These are phyloP conservation scores for Orientallactaga bullata DNA, from an alignment of 2,113 vertebrate species.

Conservation along the genomic window DNA sequence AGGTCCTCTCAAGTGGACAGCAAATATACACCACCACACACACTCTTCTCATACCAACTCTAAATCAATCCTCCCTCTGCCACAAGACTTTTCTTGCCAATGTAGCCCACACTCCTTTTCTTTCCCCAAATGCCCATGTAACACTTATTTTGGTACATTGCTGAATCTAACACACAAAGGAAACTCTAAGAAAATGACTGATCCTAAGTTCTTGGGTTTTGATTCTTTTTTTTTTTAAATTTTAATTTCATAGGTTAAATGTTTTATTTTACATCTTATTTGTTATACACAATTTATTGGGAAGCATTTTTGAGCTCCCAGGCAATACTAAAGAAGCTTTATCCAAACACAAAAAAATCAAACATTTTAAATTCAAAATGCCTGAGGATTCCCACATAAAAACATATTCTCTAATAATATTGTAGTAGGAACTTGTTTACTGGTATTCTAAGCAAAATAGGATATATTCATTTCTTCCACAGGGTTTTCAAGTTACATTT, in stretches of 20 bases:
- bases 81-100: neutral
- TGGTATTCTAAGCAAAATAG: conserved; percentile 16
- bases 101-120: neutral
- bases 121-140: neutral
- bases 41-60: neutral
- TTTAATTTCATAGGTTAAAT: neutral
- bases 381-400: neutral
- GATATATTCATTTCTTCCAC: neutral
- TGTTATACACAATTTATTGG: neutral
- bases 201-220: neutral
- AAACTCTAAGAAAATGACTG: neutral
- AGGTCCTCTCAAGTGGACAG: no score
- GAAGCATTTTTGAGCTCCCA: neutral
- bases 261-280: neutral
- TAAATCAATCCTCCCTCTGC: neutral
- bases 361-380: conserved; percentile 44
- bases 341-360: neutral
- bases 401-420: conserved; percentile 2
- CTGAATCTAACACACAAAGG: neutral
- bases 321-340: neutral
- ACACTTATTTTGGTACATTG: neutral
- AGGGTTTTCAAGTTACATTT: conserved; percentile 44
- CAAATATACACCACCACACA: no score
- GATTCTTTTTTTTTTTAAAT: neutral
- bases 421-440: neutral